Evolutionary conservation across 2,888 invertebrate species (phyloP).

Genomic region (Troides oblongomaculatus): DNA sequence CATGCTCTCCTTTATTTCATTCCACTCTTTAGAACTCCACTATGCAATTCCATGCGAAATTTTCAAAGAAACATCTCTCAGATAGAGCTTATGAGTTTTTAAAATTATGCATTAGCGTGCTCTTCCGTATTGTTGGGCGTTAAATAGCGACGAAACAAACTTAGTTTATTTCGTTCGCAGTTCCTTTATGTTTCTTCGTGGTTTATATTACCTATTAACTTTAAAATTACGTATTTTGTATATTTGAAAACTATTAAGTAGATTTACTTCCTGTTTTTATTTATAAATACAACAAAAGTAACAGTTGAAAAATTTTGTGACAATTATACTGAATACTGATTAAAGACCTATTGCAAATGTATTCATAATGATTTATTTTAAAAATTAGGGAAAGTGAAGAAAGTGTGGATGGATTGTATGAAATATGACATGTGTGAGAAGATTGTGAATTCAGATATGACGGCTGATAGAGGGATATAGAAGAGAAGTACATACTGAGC

Average conservation of each 20-base stretch:
- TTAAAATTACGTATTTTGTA: not conserved
- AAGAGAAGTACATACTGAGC: no score
- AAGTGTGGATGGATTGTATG: no score
- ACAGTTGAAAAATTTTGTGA: no score
- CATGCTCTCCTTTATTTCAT: conserved; percentile 56
- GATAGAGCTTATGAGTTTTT: conserved; percentile 30
- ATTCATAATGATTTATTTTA: no score
- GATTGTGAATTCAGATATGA: no score
- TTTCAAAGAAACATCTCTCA: conserved; percentile 40
- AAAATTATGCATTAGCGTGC: conserved; percentile 29
- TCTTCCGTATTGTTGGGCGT: conserved; percentile 16
- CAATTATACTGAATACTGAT: no score
- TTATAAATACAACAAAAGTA: no score
- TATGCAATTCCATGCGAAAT: conserved; percentile 58
- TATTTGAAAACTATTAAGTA: conserved; percentile 1
- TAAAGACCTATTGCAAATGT: no score
- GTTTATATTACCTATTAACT: conserved; percentile 4
- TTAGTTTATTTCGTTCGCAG: conserved; percentile 16
- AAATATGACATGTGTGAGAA: no score
- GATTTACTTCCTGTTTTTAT: no score
- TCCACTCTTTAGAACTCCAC: conserved; percentile 47
- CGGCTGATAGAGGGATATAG: no score
- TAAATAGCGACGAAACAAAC: conserved; percentile 18
- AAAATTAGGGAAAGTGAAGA: no score
- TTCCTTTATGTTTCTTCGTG: conserved; percentile 15